Evolutionary conservation across 2,113 vertebrate genomes (phyloP).

Genomic region (Actenoides hombroni): DNA sequence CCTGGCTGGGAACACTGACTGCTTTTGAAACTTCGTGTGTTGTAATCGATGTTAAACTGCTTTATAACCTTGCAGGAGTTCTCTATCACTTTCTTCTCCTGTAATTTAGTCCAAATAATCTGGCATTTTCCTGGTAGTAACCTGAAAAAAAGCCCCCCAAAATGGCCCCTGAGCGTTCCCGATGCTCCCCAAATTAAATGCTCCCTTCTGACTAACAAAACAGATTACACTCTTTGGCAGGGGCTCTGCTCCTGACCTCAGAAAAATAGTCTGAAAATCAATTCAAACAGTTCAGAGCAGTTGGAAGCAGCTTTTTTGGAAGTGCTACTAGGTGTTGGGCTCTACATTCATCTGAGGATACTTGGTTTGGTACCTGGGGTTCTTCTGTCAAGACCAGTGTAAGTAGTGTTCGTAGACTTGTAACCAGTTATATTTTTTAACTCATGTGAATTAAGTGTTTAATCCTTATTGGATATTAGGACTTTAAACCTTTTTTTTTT

Average conservation of each 20-base stretch:
- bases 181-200: conserved; percentile 1
- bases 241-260: neutral
- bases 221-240: conserved; percentile 13
- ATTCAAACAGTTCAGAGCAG: neutral
- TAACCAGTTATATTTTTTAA: neutral
- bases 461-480: neutral
- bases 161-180: neutral
- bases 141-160: neutral
- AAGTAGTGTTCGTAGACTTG: neutral
- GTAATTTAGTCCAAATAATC: neutral
- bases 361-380: neutral
- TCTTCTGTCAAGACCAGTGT: neutral
- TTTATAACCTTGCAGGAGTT: neutral
- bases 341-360: neutral
- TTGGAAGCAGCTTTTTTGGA: neutral
- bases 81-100: neutral
- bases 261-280: conserved; percentile 10
- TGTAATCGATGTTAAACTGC: neutral
- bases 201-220: neutral
- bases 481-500: neutral
- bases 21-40: neutral
- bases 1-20: neutral
- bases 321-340: neutral
- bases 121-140: neutral
- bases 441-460: neutral